These are phyloP conservation scores for Strigamia maritima DNA, from an alignment of 2,888 invertebrate genomes.

Conservation along the genomic window DNA sequence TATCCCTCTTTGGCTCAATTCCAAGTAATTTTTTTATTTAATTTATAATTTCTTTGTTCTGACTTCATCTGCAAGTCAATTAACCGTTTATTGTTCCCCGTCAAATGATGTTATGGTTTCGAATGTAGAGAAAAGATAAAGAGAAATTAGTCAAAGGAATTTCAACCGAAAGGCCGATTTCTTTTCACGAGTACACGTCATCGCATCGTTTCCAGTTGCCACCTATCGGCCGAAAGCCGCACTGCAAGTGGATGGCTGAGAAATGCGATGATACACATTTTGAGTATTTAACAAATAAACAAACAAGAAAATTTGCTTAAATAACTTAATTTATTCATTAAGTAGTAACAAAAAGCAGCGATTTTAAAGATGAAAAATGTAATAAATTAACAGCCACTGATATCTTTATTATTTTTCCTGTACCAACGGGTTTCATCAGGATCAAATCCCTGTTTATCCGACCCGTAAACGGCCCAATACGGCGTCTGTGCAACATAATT, in stretches of 20 bases:
- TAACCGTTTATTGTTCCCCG: background rate
- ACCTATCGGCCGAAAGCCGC: background rate
- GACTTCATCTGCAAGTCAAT: background rate
- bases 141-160: background rate
- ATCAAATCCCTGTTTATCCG: constrained; percentile 59
- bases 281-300: background rate
- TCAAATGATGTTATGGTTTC: background rate
- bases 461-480: constrained; percentile 59
- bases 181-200: background rate
- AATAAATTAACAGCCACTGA: constrained; percentile 49
- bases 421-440: constrained; percentile 57
- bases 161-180: background rate
- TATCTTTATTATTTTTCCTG: constrained; percentile 50
- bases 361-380: background rate
- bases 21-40: background rate
- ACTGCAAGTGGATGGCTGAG: background rate
- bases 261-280: background rate
- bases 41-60: background rate
- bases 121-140: background rate
- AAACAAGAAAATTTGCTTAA: no score
- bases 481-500: constrained; percentile 59
- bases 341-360: no score
- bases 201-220: background rate
- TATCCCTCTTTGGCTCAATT: background rate
- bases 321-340: no score